Evolutionary conservation across 2,113 vertebrate genomes (phyloP).

Genomic region (Phrynosoma blainvillii): DNA sequence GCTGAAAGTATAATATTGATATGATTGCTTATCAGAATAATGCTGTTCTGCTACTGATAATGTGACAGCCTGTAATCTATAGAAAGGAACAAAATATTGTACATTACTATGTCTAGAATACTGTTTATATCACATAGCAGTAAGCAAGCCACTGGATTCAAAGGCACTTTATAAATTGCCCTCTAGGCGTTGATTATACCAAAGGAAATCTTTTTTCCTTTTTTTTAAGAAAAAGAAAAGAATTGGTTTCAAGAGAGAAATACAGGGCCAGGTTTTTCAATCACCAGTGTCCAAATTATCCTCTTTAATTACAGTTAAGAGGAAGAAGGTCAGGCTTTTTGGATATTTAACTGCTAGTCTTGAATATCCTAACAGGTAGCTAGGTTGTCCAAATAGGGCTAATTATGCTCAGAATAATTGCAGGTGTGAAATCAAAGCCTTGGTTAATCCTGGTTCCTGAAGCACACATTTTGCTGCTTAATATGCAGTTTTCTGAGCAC

Average conservation of each 20-base stretch:
- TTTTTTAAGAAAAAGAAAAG: constrained; percentile 19
- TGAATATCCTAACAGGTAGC: constrained; percentile 25
- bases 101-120: accelerated
- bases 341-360: constrained; percentile 21
- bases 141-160: constrained; percentile 3
- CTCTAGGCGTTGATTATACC: constrained; percentile 9
- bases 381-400: constrained; percentile 24
- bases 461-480: constrained; percentile 54
- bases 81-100: not conserved
- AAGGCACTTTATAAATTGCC: constrained; percentile 6
- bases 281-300: not conserved
- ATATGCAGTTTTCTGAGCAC: constrained; percentile 28
- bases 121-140: not conserved
- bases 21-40: constrained; percentile 13
- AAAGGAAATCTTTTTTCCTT: not conserved
- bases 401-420: constrained; percentile 42
- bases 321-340: constrained; percentile 13
- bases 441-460: constrained; percentile 37
- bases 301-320: not conserved
- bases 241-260: constrained; percentile 20
- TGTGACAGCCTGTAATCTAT: not conserved
- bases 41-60: not conserved
- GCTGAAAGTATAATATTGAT: not conserved
- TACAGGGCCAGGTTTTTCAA: not conserved
- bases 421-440: constrained; percentile 36